Evolutionary conservation across 2,888 invertebrate species (phyloP).

Genomic region (Leucoptera coffeella): DNA sequence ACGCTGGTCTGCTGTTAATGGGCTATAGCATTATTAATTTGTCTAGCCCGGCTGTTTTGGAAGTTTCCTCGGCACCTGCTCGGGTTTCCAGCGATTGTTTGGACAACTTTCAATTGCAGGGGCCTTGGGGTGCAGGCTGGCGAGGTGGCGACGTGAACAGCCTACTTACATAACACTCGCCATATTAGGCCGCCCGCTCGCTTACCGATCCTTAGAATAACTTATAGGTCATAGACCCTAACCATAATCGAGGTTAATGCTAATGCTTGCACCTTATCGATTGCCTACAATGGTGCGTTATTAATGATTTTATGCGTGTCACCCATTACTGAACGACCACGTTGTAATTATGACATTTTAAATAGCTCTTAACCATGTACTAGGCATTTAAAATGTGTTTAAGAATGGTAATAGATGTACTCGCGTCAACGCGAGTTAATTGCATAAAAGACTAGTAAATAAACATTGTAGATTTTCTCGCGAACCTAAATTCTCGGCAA

Average conservation of each 20-base stretch:
- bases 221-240: constrained; percentile 47
- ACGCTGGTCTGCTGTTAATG: constrained; percentile 26
- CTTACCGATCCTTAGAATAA: constrained; percentile 48
- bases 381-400: too few species aligned
- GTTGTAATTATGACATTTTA: too few species aligned
- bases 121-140: constrained; percentile 28
- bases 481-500: too few species aligned
- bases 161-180: constrained; percentile 46
- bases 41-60: constrained; percentile 18
- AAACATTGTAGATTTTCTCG: too few species aligned
- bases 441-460: too few species aligned
- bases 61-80: constrained; percentile 21
- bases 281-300: constrained; percentile 1
- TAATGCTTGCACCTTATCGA: constrained; percentile 4
- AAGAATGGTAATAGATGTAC: too few species aligned
- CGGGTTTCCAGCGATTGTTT: constrained; percentile 8
- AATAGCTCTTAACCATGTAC: too few species aligned
- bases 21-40: constrained; percentile 38
- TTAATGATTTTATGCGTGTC: constrained; percentile 2
- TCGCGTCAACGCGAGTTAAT: too few species aligned
- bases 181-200: constrained; percentile 43
- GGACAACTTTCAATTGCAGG: constrained; percentile 31
- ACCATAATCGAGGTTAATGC: constrained; percentile 18
- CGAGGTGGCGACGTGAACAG: constrained; percentile 18
- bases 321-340: too few species aligned